Evolutionary conservation across 2,888 invertebrate species (phyloP), one percentile per base, ranked within the genome.

Genomic region (Metellina segmentata): DNA sequence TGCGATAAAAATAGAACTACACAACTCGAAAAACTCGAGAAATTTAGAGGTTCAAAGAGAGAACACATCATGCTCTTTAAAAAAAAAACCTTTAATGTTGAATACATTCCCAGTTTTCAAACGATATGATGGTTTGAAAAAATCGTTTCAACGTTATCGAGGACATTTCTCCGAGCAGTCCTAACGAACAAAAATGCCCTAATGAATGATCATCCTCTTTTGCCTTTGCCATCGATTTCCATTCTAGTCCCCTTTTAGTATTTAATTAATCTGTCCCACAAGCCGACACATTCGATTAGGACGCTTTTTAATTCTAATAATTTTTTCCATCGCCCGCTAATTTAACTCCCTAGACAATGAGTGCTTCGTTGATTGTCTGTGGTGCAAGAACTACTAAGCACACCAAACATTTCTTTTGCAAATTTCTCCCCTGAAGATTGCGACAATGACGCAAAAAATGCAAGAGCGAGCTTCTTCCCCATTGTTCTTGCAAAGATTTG

Each of bases 401-500:
- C 78, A 79, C 81, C 79, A 49, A 81, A 88, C 61, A 81, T 88
- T 79, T 81, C 81, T 34, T n/a, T 16, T 20, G 74, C 48, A 52
- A 53, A 74, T 75, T 53, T 72, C 74, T 61, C 11, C 20, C 53
- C 19, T 34, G 11, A 19, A 53, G 53, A 83, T 52, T 79, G 53
- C 34, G 34, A 79, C 79, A 20, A 48, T 69, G 69, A 51, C 34
- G n/a, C 19, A 71, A 19, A 81, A 72, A 71, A 77, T 51, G 49
- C 53, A 19, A 85, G 52, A 19, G 52, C 34, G 19, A 8, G 52
- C 48, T 52, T 85, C 75, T 53, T 81, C 19, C 19, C 72, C 81
- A 72, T 88, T 88, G 87, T 88, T 85, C 81, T 48, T 49, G 61
- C 48, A 79, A 74, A 78, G 74, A 88, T 88, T 88, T 88, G 78